Evolutionary conservation across 2,888 invertebrate species (phyloP), one percentile per base, ranked within the genome.

Genomic region (Molorchus minor): DNA sequence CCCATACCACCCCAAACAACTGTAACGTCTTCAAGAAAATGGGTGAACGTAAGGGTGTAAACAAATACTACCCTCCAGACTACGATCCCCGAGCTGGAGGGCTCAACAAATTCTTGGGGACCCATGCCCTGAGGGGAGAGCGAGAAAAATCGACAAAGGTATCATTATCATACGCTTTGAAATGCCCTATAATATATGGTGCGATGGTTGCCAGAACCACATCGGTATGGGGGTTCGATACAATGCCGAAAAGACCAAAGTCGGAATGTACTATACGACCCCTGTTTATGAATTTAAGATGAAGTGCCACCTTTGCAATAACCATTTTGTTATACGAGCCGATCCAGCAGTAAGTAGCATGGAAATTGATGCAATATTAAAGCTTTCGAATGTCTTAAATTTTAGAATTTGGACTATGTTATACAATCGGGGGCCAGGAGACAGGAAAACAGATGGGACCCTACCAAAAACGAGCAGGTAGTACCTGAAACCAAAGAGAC

Each of bases 131-230:
- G 33, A 86, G 99, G 21, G 98, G 99, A 83, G 99, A 63, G 99
- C 98, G 16, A 84, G 92, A n/a, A 99, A 99, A 80, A 86, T 98
- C 2, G 92, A 94, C 75, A 84, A 94, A 83, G 99, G 98, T 8
- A 98, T 99, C 71, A 87, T 97, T 17, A 93, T 96, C 65, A 96
- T 97, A 67, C 88, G 98, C 43, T 99, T 99, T 84, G 99, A 99
- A 83, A 97, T 99, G 98, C 99, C 99, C 0, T 99, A 96, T 77
- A 99, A 99, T 81, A 98, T 99, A 71, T 99, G 99, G 99, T 99
- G 99, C 72, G 94, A 95, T 33, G 98, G 98, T 52, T 99, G 99
- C 79, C 91, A 92, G 64, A 98, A 96, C 82, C 99, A 98, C 77
- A 96, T 99, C 56, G 99, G 98, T 21, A 99, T 98, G 98, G 98